Evolutionary conservation across 2,888 invertebrate genomes (phyloP), one percentile per base, ranked within the genome.

Genomic region (Noctua janthina): DNA sequence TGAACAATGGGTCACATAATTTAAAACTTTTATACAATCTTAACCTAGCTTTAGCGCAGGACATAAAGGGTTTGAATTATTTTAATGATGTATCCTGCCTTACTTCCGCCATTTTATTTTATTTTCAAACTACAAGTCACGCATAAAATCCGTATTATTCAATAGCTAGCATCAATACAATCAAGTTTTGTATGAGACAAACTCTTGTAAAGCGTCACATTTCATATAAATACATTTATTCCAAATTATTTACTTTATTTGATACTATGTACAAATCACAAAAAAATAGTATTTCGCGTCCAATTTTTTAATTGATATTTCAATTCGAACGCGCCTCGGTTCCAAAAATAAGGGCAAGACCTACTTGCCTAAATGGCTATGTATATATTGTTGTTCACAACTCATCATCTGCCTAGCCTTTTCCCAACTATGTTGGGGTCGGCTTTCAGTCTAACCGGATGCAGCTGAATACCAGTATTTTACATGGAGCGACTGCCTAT

Each of bases 21-120:
- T 29, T n/a, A n/a, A 35, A 20, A 76, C 13, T n/a, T 59, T 77
- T 49, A 49, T 46, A 20, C 20, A 77, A 76, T 79, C 15, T 54
- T 82, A 64, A 54, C n/a, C 3, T 54, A 64, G 13, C 39, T 39
- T 39, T 5, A 39, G 23, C 35, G 46, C 5, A 78, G 4, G 17
- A n/a, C 8, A 29, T 64, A 35, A 23, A 46, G 35, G 35, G 20
- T 64, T 35, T 66, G 10, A 35, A 54, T 51, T 51, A 51, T 51
- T 51, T 51, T 6, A 51, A 17, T 35, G 35, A 66, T 39, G 17
- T 66, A 20, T 10, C 20, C 35, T 20, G 39, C 35, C 35, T 39
- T 4, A 20, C 17, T 35, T 20, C 17, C 4, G 35, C 64, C 10
- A 66, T 20, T 35, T 39, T 64, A 17, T 17, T 62, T 64, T 35